Evolutionary conservation across 2,797 vertebrate genomes (phyloP).

Genomic region (Phoxinus dragarum): DNA sequence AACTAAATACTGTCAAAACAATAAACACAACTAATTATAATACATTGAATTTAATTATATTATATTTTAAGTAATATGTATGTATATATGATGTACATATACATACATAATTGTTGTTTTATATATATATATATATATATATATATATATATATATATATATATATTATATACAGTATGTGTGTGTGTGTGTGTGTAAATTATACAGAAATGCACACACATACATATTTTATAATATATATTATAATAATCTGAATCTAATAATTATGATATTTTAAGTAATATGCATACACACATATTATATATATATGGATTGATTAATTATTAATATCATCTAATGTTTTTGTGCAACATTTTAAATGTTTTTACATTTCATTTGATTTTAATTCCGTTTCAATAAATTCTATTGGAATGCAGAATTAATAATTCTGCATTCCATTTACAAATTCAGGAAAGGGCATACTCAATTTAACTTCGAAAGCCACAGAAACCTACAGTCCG

Average conservation of each 20-base stretch:
- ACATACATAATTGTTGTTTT: too few species aligned
- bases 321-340: background rate
- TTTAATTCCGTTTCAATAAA: background rate
- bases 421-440: background rate
- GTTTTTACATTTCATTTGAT: background rate
- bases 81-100: background rate
- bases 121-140: too few species aligned
- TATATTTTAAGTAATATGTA: too few species aligned
- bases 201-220: background rate
- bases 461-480: background rate
- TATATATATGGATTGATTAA: background rate
- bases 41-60: background rate
- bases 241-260: background rate
- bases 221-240: too few species aligned
- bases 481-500: background rate
- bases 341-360: background rate
- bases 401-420: background rate
- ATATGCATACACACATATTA: background rate
- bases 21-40: background rate
- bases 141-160: too few species aligned
- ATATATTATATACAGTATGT: too few species aligned
- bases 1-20: background rate
- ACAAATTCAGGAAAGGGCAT: background rate
- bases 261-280: background rate
- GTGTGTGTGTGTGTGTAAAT: background rate